Percentiles rank a stretch among this genome's conserved stretches.
Evolutionary conservation across 2,113 vertebrate genomes (phyloP).

Genomic region (Bettongia penicillata): DNA sequence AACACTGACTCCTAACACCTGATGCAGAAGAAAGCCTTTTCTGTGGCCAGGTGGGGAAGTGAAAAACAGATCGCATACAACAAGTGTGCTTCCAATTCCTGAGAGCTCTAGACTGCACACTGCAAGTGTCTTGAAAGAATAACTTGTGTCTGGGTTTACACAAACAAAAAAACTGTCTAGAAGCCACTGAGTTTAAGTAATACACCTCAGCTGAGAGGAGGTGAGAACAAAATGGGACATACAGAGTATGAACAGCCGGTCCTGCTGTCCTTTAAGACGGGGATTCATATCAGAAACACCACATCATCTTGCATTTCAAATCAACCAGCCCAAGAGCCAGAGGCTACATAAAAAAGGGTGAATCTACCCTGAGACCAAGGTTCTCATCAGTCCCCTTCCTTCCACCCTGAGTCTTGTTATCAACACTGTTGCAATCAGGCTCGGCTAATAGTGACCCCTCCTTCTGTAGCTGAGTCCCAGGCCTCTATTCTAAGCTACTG

Average conservation of each 20-base stretch:
- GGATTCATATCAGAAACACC: constrained; percentile 37
- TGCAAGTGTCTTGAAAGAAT: constrained; percentile 60
- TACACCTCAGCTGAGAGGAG: constrained; percentile 44
- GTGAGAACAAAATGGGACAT: constrained; percentile 50
- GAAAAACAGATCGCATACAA: constrained; percentile 60
- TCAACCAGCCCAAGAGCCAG: constrained; percentile 35
- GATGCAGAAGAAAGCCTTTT: constrained; percentile 63
- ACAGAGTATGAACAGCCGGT: constrained; percentile 49
- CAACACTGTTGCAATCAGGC: constrained; percentile 58
- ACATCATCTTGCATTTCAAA: constrained; percentile 68
- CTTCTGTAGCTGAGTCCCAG: background rate
- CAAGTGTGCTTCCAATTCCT: constrained; percentile 55
- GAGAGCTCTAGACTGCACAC: constrained; percentile 30
- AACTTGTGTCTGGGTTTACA: constrained; percentile 43
- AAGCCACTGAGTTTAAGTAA: constrained; percentile 52
- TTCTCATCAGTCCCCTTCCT: constrained; percentile 33
- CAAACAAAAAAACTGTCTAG: constrained; percentile 26
- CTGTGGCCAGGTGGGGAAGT: constrained; percentile 57
- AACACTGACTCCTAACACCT: constrained; percentile 40
- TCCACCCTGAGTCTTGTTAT: background rate
- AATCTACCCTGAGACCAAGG: constrained; percentile 36
- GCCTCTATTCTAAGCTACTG: background rate
- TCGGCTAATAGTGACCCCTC: no score
- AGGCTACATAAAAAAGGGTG: constrained; percentile 26
- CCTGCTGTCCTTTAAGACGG: constrained; percentile 55